Base-by-base conservation (phyloP, 1,140 invertebrate genomes). In the Lycorma delicatula region DNA sequence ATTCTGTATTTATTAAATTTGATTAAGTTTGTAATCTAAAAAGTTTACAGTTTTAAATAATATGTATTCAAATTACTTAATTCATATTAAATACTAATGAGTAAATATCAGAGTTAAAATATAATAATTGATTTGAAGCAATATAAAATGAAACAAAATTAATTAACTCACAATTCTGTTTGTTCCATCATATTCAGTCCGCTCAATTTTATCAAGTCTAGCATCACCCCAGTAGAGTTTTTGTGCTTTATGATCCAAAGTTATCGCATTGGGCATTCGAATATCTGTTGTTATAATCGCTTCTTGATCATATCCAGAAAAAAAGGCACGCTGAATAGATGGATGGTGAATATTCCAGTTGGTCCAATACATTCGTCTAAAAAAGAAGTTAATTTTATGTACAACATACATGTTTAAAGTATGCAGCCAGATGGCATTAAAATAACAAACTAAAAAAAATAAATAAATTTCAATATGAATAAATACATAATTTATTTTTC, bases 261-360 rank as follows among this genome's bases (percentile, higher is more conserved):
- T 82, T 22, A 91, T 68, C 1, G 82, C 87, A 75, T 92, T 92
- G 11, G 88, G 89, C 86, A 91, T 91, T 41, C 81, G 76, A 63
- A 92, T 89, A 38, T 87, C 82, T 3, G 79, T 86, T 27, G 77
- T 81, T 25, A 91, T 85, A 29, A 91, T 85, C 7, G 78, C 75
- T 67, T 87, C 77, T 11, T 80, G 66, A 13, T 74, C 74, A 63
- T 74, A 81, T 3, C 88, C 87, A 52, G 76, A 81, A 0, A 82
- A 70, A 63, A 77, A 83, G 3, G 84, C 81, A 41, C 87, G 76
- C 68, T 91, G 86, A 60, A 92, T 86, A 58, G 77, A 79, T 1
- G 89, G 87, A 44, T 77, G 71, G 41, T 80, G 71, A 53, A 80
- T 75, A 70, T 89, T 89, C 87, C 87, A 91, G 72, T 91, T 91